Conservation (phyloP, 2,888 invertebrate genomes). For the Amphipoea lucens region DNA sequence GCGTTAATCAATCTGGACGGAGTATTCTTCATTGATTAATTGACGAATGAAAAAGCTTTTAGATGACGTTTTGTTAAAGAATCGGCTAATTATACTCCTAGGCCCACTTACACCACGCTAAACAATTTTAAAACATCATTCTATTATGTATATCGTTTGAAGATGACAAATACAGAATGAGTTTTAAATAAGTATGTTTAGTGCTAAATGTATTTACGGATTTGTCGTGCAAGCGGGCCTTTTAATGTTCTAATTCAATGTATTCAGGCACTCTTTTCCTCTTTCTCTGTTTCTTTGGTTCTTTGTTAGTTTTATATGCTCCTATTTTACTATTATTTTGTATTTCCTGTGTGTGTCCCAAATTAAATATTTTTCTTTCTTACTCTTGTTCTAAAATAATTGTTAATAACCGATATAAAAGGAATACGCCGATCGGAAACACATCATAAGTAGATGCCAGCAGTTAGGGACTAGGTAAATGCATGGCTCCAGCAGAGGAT, state of each 20-base stretch:
- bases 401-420: neutral
- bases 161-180: neutral
- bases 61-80: neutral
- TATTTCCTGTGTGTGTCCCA: no score
- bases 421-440: constrained; percentile 32
- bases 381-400: neutral
- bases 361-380: no score
- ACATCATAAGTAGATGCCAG: constrained; percentile 23
- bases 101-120: neutral
- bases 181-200: neutral
- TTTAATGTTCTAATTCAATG: neutral
- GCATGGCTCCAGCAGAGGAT: constrained; percentile 64
- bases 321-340: no score
- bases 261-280: neutral
- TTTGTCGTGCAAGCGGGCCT: no score
- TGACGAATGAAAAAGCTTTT: neutral
- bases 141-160: neutral
- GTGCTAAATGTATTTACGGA: neutral
- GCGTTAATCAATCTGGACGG: neutral
- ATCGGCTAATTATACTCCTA: neutral
- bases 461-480: constrained; percentile 60
- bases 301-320: no score
- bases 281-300: no score
- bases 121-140: neutral
- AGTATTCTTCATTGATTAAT: neutral